Base-by-base conservation (phyloP, 2,888 invertebrate species). In the Heliconius erato region DNA sequence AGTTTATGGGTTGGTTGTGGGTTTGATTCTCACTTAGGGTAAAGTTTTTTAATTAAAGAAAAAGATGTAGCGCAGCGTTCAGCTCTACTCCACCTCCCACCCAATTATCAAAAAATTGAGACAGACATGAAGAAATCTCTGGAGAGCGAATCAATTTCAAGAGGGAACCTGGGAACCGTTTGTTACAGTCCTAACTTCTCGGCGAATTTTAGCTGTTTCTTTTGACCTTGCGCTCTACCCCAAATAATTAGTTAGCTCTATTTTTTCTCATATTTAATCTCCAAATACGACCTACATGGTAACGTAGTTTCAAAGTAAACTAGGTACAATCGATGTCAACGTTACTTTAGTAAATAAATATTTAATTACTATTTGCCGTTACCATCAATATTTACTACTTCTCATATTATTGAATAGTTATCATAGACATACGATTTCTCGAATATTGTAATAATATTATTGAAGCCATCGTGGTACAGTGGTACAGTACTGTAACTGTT, bases 281-380 rank as follows among this genome's bases (percentile, higher is more conserved):
- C 26, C 12, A 65, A 6, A 26, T 28, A 28, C 67, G 5, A 14
- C 16, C 3, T 28, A 32, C 16, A 9, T 7, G 6, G 6, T 67
- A 14, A 67, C 67, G 69, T 71, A 12, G 4, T n/a, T 40, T 35
- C 40, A n/a, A 71, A 40, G 69, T 19, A 71, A n/a, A 71, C 35
- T 12, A 19, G n/a, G 35, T 35, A 35, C 69, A 40, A n/a, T 35
- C n/a, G 35, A 23, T 40, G 23, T 69, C 35, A 79, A 74, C 69
- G 16, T 74, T 54, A n/a, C 54, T 11, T 32, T 59, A 59, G 32
- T 54, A 23, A 74, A 59, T 74, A 74, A 74, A 74, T 19, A 59
- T 74, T 59, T 74, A 74, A 74, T 59, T 74, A 59, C 23, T 32
- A 32, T 32, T 74, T 74, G 54, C 12, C 32, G n/a, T 12, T 12